Evolutionary conservation across 2,113 vertebrate species (phyloP).

Genomic region (Haemorhous mexicanus): DNA sequence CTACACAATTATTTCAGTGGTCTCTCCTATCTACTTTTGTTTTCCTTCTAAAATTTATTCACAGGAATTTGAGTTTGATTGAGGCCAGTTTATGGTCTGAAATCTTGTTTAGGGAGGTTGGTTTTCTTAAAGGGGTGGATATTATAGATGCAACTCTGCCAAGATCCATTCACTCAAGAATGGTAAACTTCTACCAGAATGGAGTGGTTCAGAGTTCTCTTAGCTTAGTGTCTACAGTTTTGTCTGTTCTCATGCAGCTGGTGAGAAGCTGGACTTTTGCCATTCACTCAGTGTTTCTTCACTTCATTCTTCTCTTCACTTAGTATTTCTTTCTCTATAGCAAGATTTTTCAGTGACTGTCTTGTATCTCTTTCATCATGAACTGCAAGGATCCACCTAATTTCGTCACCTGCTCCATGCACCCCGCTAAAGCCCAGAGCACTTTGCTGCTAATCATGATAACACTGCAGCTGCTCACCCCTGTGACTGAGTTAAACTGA

Average conservation of each 20-base stretch:
- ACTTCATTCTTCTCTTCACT: background rate
- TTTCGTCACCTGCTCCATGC: rapidly evolving
- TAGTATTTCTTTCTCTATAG: background rate
- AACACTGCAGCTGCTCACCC: background rate
- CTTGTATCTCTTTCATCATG: background rate
- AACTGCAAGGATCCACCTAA: background rate
- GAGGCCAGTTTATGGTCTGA: background rate
- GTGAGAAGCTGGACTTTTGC: background rate
- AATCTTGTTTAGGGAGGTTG: background rate
- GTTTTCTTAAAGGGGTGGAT: background rate
- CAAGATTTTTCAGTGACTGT: background rate
- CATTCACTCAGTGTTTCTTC: background rate
- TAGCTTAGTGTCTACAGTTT: background rate
- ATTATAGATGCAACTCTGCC: background rate
- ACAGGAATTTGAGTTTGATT: background rate
- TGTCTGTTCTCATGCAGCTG: background rate
- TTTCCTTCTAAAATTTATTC: background rate
- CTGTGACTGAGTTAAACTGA: background rate
- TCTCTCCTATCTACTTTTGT: background rate
- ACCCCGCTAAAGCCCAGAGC: rapidly evolving
- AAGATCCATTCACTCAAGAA: background rate
- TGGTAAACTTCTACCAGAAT: background rate
- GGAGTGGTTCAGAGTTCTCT: background rate
- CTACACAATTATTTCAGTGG: background rate
- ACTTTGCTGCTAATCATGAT: background rate